Evolutionary conservation across 2,797 vertebrate genomes (phyloP).

Genomic region (Lophius americanus): DNA sequence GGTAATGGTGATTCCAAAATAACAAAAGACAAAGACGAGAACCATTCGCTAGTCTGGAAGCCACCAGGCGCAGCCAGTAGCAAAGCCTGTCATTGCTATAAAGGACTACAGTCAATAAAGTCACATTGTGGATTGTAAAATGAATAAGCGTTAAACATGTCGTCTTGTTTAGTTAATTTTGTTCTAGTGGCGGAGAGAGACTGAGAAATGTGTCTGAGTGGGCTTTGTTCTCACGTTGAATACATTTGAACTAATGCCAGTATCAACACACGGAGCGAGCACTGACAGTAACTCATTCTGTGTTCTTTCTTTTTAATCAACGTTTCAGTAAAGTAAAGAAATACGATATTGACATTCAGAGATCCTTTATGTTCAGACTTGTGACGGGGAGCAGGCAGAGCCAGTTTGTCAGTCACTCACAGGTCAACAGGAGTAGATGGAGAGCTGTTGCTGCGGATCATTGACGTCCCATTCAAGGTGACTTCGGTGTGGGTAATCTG

Average conservation of each 20-base stretch:
- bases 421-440: constrained; percentile 58
- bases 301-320: constrained; percentile 49
- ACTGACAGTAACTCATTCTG: constrained; percentile 56
- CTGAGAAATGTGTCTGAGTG: constrained; percentile 59
- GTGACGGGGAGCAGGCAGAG: constrained; percentile 6
- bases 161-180: constrained; percentile 45
- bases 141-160: constrained; percentile 36
- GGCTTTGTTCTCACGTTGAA: constrained; percentile 65
- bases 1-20: constrained; percentile 8
- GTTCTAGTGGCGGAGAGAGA: constrained; percentile 46
- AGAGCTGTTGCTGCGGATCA: constrained; percentile 61
- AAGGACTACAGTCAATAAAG: constrained; percentile 29
- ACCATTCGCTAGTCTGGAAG: not conserved
- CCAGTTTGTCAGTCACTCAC: constrained; percentile 29
- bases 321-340: constrained; percentile 17
- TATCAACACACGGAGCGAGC: constrained; percentile 57
- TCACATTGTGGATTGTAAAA: constrained; percentile 13
- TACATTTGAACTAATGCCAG: constrained; percentile 60
- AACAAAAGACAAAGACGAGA: not conserved
- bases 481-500: constrained; percentile 66
- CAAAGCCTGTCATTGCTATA: constrained; percentile 6
- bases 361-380: constrained; percentile 9
- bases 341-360: constrained; percentile 11
- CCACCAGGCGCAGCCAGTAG: constrained; percentile 1
- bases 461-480: constrained; percentile 70